A percentile compares a stretch with the other conserved stretches of the same genome.
Conservation (phyloP, 2,113 vertebrate species). For the Elephantulus edwardii region DNA sequence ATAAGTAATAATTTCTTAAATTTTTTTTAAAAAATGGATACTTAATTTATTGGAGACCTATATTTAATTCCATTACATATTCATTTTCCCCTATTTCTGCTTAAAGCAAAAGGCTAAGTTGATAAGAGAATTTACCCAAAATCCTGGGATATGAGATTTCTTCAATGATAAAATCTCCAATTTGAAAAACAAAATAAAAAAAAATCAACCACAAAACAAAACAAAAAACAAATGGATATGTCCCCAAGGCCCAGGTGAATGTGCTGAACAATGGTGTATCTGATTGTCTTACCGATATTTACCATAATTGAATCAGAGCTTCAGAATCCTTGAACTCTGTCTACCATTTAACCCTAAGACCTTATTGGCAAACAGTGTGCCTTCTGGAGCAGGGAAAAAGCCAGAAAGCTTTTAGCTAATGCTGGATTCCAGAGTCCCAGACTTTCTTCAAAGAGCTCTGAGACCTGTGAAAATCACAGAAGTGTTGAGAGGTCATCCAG, state of each 20-base stretch:
- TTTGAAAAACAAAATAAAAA: background rate
- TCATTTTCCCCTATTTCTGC: background rate
- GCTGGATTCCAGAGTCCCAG: conserved; percentile 66
- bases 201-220: background rate
- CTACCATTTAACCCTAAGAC: conserved; percentile 72
- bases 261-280: conserved; percentile 35
- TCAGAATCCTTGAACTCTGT: conserved; percentile 78
- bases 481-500: conserved; percentile 84
- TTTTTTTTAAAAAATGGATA: rapidly evolving
- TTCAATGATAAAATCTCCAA: conserved; percentile 8
- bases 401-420: conserved; percentile 84
- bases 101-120: conserved; percentile 1
- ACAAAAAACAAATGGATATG: background rate
- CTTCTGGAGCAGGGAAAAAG: conserved; percentile 52
- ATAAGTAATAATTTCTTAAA: too few species aligned
- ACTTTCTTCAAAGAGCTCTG: conserved; percentile 83
- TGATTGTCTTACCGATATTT: conserved; percentile 60
- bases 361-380: conserved; percentile 45
- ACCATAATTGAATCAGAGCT: conserved; percentile 71
- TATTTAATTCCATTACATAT: background rate
- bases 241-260: background rate
- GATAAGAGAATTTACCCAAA: background rate
- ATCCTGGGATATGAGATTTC: conserved; percentile 34
- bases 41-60: background rate
- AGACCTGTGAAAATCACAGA: conserved; percentile 83